Evolutionary conservation across 1,140 invertebrate species (phyloP), one percentile per base, ranked within the genome.

Genomic region (Bilobella aurantiaca): DNA sequence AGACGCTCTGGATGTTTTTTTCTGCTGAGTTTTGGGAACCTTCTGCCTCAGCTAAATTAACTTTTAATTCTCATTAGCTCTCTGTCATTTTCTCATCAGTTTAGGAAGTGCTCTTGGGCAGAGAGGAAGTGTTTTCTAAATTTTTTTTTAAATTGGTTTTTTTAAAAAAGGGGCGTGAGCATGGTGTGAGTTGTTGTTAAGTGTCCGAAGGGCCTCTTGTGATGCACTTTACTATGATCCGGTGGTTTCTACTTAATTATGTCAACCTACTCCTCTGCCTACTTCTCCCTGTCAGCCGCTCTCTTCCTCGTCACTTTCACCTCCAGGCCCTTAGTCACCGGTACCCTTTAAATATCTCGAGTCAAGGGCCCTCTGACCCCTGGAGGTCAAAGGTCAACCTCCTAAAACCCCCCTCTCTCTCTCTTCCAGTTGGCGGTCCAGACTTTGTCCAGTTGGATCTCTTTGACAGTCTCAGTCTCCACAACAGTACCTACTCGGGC

Each of bases 391-490:
- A 16, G 14, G 5, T 53, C 23, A 53, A 14, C 8, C 18, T 42
- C 18, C 49, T 53, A 23, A 53, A 53, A 53, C 5, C 25, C 25
- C 34, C n/a, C n/a, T n/a, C 18, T 12, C 8, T 53, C 25, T 53
- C 5, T 53, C 27, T 69, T 72, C 16, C 63, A 73, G 71, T 69
- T 64, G 71, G 71, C 65, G 63, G 67, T 64, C 57, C 68, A 65
- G 64, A 73, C 25, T 66, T 73, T 47, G 62, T 70, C 32, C 66
- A 73, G 56, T 66, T 84, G 77, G 85, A 87, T 77, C 79, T 87
- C 75, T 80, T 87, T 77, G 84, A 82, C 74, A 82, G 83, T 65
- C 77, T 87, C 75, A 83, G 84, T 75, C 78, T 86, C 73, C 82
- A 84, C 79, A 87, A 87, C 79, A 82, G 81, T 73, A 82, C 80